Base-by-base conservation (phyloP, 2,113 vertebrate genomes). In the Dasyprocta punctata region DNA sequence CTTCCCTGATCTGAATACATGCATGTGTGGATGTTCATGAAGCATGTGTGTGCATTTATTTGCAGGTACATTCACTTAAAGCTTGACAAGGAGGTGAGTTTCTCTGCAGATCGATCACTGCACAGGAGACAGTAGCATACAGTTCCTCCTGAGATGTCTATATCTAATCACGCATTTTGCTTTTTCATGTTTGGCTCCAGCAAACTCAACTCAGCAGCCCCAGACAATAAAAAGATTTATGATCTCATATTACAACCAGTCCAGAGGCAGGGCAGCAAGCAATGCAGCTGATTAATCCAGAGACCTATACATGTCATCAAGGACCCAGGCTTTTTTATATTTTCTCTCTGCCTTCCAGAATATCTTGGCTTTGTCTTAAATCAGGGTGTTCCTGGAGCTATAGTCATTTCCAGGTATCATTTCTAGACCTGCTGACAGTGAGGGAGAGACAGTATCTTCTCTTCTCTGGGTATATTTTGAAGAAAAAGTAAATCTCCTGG, bases 221-320 rank as follows among this genome's bases (percentile, higher is more conserved):
- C 85, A 82, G 90, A 86, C 90, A 97, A 82, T 69, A 77, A 82
- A 73, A 91, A 92, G 90, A 96, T 94, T 92, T 90, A 92, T 97
- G 93, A 92, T 82, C 90, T 83, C 80, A 36, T 92, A 93, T 94
- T 85, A 92, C 54, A 92, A 90, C 19, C 17, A 41, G 38, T 69
- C 87, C 61, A 95, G 90, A 97, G 77, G 81, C 85, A 92, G 47
- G 20, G 14, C 36, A 82, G 28, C 58, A 52, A 93, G 28, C 47
- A 56, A 92, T 41, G 5, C 0, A 54, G 26, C 38, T 96, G 96
- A 97, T 97, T 95, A 94, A 96, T 69, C 92, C 80, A 30, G 17
- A 73, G 69, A 71, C 71, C 71, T 14, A 44, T 60, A 38, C 81
- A 82, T 92, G 77, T 56, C 92, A 90, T 90, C 3, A 75, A 83